A percentile compares a stretch with the other conserved stretches of the same genome.
Evolutionary conservation across 2,888 invertebrate species (phyloP).

Genomic region (Plebejus argus): DNA sequence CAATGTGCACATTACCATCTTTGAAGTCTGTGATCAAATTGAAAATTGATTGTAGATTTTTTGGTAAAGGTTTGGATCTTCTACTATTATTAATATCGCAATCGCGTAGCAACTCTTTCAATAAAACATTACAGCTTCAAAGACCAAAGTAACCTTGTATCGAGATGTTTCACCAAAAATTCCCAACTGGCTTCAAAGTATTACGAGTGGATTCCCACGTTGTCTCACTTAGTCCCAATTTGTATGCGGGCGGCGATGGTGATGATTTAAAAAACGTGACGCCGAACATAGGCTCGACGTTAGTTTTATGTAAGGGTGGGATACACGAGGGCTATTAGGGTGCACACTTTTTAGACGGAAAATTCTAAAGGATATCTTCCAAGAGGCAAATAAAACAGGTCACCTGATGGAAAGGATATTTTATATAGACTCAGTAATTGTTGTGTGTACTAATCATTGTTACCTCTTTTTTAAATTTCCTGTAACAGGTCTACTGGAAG

Average conservation of each 20-base stretch:
- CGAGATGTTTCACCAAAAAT: slow-evolving; percentile 4
- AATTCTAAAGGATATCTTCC: neutral
- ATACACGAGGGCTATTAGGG: slow-evolving; percentile 20
- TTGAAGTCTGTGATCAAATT: too few species aligned
- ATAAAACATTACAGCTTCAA: neutral
- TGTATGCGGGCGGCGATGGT: slow-evolving; percentile 53
- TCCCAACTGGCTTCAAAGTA: neutral
- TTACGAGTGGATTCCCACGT: slow-evolving; percentile 35
- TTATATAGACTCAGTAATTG: too few species aligned
- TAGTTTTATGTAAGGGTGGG: slow-evolving; percentile 39
- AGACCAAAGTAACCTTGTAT: neutral
- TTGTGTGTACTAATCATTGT: too few species aligned
- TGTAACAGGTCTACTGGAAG: too few species aligned
- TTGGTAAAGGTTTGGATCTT: too few species aligned
- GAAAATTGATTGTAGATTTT: too few species aligned
- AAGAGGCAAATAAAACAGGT: too few species aligned
- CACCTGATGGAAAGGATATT: too few species aligned
- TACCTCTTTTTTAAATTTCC: too few species aligned
- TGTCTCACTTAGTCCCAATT: slow-evolving; percentile 47
- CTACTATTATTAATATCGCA: too few species aligned
- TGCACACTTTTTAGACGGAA: neutral
- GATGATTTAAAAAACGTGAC: slow-evolving; percentile 66
- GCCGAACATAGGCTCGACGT: slow-evolving; percentile 45
- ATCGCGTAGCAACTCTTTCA: neutral
- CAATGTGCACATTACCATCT: too few species aligned